These are phyloP conservation scores for Acipenser ruthenus DNA, from an alignment of 2,797 vertebrate genomes.

Conservation along the genomic window DNA sequence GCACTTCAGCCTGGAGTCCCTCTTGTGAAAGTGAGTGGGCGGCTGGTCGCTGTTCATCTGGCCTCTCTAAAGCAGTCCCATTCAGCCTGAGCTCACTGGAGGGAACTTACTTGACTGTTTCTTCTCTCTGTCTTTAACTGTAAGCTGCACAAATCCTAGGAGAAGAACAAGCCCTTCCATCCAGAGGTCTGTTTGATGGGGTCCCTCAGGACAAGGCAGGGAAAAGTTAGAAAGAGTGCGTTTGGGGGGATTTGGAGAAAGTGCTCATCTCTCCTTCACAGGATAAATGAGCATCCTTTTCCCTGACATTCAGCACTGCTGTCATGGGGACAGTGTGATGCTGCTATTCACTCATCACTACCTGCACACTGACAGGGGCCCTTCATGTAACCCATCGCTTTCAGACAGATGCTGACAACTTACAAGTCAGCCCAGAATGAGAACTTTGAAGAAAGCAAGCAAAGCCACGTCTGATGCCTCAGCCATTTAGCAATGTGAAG, in stretches of 20 bases:
- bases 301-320: not conserved
- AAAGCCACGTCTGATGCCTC: constrained; percentile 4
- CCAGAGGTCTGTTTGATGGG: constrained; percentile 34
- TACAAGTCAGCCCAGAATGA: not conserved
- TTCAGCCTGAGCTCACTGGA: too few species aligned
- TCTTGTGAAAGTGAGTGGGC: too few species aligned
- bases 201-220: constrained; percentile 32
- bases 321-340: not conserved
- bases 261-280: constrained; percentile 2
- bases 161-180: constrained; percentile 38
- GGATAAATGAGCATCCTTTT: not conserved
- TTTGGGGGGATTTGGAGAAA: constrained; percentile 13
- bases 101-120: not conserved
- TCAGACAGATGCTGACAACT: not conserved
- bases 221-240: constrained; percentile 19
- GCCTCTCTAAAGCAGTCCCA: too few species aligned
- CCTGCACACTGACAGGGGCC: not conserved
- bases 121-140: constrained; percentile 24
- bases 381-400: constrained; percentile 12
- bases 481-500: constrained; percentile 6
- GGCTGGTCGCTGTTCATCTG: too few species aligned
- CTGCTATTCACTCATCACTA: not conserved
- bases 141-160: constrained; percentile 36
- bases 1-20: too few species aligned
- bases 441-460: constrained; percentile 15